Conservation (phyloP, 1,140 invertebrate genomes). For the Psilanteris sp. region DNA sequence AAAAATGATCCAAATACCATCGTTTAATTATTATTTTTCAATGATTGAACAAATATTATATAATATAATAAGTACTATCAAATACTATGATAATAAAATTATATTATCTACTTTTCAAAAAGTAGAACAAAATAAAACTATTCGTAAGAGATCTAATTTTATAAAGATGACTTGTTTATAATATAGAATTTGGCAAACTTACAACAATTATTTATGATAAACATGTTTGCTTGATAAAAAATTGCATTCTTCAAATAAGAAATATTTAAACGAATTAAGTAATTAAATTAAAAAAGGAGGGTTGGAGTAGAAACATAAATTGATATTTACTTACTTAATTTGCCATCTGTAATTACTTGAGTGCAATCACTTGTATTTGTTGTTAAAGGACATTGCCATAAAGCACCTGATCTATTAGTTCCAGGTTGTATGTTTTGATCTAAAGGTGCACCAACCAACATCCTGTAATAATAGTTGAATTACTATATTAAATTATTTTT, state of each 20-base stretch:
- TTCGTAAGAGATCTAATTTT: constrained; percentile 44
- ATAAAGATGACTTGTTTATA: constrained; percentile 34
- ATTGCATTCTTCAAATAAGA: no score
- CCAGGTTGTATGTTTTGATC: constrained; percentile 91
- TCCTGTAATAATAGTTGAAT: constrained; percentile 82
- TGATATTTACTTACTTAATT: constrained; percentile 85
- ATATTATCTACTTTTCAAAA: constrained; percentile 19
- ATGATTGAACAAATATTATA: no score
- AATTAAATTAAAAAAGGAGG: no score
- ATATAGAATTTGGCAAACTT: constrained; percentile 34
- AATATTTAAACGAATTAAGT: not conserved
- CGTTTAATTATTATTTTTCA: no score
- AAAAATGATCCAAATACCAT: no score
- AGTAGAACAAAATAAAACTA: constrained; percentile 30
- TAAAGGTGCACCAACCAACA: constrained; percentile 94
- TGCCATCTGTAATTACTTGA: constrained; percentile 93
- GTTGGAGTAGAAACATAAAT: no score
- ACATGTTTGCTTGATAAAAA: no score
- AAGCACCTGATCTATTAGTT: constrained; percentile 91
- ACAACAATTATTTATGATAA: constrained; percentile 8
- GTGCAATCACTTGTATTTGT: constrained; percentile 85
- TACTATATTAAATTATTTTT: not conserved
- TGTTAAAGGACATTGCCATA: constrained; percentile 91
- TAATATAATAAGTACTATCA: no score
- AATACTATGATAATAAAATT: constrained; percentile 30